These are phyloP conservation scores for Drosophila mayri DNA, from an alignment of 1,140 invertebrate species.

Conservation along the genomic window DNA sequence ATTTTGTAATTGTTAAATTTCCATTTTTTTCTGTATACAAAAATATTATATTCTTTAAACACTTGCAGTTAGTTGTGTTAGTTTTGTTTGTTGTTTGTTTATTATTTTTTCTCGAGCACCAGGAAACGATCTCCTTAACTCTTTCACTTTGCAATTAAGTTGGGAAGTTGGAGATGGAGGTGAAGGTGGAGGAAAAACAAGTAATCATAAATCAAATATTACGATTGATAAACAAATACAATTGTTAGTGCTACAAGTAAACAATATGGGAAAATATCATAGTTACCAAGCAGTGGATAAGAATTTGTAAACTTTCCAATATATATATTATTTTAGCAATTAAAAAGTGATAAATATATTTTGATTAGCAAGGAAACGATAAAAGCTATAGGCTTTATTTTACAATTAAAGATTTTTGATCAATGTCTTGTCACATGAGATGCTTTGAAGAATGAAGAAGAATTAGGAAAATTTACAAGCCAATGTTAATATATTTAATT, in stretches of 20 bases:
- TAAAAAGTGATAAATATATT: not conserved
- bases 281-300: not conserved
- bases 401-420: not conserved
- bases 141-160: conserved; percentile 49
- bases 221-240: conserved; percentile 35
- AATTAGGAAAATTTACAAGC: not conserved
- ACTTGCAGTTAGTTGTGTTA: conserved; percentile 33
- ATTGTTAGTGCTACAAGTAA: not conserved
- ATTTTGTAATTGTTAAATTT: not conserved
- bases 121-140: conserved; percentile 40
- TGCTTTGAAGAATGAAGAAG: not conserved
- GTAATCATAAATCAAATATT: conserved; percentile 46
- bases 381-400: conserved; percentile 5
- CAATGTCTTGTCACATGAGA: not conserved
- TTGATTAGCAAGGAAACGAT: conserved; percentile 16
- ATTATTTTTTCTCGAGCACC: conserved; percentile 44
- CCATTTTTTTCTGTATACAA: conserved; percentile 2
- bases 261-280: not conserved
- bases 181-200: conserved; percentile 22
- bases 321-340: not conserved
- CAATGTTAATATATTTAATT: not conserved
- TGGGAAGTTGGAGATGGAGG: conserved; percentile 18
- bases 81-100: conserved; percentile 27
- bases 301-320: not conserved
- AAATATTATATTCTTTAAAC: conserved; percentile 35